Percentiles rank a stretch among this genome's conserved stretches.
These are phyloP conservation scores for Tridacna gigas DNA, from an alignment of 2,888 invertebrate genomes.

Conservation along the genomic window DNA sequence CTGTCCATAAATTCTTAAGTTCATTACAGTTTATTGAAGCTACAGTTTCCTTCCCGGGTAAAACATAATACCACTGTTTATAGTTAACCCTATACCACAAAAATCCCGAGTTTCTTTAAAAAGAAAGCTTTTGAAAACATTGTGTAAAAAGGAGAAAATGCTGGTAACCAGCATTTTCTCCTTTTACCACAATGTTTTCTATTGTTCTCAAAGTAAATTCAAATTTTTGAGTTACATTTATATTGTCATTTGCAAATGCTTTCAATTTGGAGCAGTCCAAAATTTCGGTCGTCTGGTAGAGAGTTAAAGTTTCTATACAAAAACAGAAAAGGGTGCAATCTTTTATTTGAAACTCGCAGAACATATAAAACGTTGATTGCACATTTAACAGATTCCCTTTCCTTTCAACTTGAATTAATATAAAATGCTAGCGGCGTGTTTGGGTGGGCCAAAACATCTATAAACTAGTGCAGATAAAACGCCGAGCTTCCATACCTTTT, in stretches of 20 bases:
- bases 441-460: conserved; percentile 10
- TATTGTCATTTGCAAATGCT: neutral
- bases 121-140: neutral
- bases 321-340: neutral
- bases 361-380: conserved; percentile 21
- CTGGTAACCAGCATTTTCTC: neutral
- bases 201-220: neutral
- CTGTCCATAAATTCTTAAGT: too few species aligned
- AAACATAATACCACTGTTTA: too few species aligned
- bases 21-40: too few species aligned
- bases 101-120: neutral
- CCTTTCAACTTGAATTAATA: conserved; percentile 28
- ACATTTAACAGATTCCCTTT: conserved; percentile 17
- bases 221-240: neutral
- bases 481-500: neutral
- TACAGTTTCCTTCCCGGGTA: too few species aligned
- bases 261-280: neutral
- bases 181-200: neutral
- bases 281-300: neutral
- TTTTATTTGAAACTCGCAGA: conserved; percentile 26
- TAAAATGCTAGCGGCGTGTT: neutral
- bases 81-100: neutral
- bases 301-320: neutral
- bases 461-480: neutral
- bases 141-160: neutral